Evolutionary conservation across 2,888 invertebrate genomes (phyloP).

Genomic region (Ephialtes manifestator): DNA sequence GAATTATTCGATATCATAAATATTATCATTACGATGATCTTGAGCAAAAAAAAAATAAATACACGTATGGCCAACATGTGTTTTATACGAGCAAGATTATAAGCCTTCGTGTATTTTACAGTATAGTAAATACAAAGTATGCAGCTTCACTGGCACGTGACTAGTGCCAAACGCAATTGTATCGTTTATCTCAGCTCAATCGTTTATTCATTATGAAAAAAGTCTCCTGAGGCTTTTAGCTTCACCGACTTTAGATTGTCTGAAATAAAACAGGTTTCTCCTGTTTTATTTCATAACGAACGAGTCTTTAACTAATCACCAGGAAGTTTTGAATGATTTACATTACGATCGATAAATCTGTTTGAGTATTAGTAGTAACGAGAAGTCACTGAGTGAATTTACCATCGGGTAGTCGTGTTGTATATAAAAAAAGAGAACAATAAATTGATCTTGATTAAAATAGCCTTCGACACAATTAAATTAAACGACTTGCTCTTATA

Average conservation of each 20-base stretch:
- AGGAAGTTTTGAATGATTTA: background rate
- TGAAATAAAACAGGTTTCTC: background rate
- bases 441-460: conserved; percentile 66
- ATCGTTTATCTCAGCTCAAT: background rate
- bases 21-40: conserved; percentile 1
- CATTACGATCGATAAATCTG: background rate
- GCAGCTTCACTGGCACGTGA: background rate
- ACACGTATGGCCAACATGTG: conserved; percentile 45
- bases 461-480: conserved; percentile 67
- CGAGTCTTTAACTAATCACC: background rate
- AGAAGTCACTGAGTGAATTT: background rate
- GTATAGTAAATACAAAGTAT: background rate
- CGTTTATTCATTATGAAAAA: background rate
- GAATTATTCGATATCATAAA: background rate
- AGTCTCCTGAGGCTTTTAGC: no score
- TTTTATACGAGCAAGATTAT: conserved; percentile 20
- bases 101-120: background rate
- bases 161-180: background rate
- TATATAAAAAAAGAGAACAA: conserved; percentile 46
- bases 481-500: conserved; percentile 45
- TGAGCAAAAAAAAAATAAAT: background rate
- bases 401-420: background rate
- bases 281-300: background rate
- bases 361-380: background rate
- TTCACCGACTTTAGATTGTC: no score